Evolutionary conservation across 30 jellyfish, hydroid and myxozoan species (phyloP).

Genomic region (Aurelia sp.): DNA sequence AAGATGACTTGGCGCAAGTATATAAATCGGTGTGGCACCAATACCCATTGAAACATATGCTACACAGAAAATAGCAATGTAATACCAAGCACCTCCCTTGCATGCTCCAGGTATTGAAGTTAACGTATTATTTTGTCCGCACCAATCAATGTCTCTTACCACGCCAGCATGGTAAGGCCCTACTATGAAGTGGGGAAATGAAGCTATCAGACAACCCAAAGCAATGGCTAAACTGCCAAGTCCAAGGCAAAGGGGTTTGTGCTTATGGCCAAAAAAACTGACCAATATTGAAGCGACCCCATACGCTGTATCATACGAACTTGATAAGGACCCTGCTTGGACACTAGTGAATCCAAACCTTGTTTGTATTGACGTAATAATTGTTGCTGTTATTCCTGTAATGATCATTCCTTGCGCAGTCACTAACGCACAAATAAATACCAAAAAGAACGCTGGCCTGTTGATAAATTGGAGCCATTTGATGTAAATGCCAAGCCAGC

Average conservation of each 20-base stretch:
- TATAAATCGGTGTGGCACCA: slow-evolving; percentile 96
- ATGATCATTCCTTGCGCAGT: slow-evolving; percentile 91
- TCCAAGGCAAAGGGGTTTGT: slow-evolving; percentile 83
- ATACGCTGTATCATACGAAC: slow-evolving; percentile 89
- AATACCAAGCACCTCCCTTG: slow-evolving; percentile 87
- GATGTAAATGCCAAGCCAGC: slow-evolving; percentile 69
- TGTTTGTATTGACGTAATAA: slow-evolving; percentile 87
- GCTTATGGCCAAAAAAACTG: slow-evolving; percentile 85
- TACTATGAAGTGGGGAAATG: slow-evolving; percentile 80
- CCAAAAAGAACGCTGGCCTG: slow-evolving; percentile 75
- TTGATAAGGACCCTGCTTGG: slow-evolving; percentile 72
- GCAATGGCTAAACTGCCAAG: slow-evolving; percentile 84
- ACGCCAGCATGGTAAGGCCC: slow-evolving; percentile 89
- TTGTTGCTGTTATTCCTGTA: slow-evolving; percentile 83
- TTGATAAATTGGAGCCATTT: slow-evolving; percentile 67
- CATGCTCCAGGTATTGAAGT: slow-evolving; percentile 25
- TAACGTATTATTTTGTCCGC: slow-evolving; percentile 27
- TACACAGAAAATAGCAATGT: slow-evolving; percentile 63
- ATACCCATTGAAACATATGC: slow-evolving; percentile 88
- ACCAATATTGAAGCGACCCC: slow-evolving; percentile 80
- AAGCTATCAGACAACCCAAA: slow-evolving; percentile 68
- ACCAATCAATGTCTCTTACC: slow-evolving; percentile 74
- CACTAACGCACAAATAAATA: slow-evolving; percentile 52
- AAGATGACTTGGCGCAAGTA: slow-evolving; percentile 91
- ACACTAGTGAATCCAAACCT: slow-evolving; percentile 89